These are phyloP conservation scores for Blennius ocellaris DNA, from an alignment of 2,113 vertebrate species.

Conservation along the genomic window DNA sequence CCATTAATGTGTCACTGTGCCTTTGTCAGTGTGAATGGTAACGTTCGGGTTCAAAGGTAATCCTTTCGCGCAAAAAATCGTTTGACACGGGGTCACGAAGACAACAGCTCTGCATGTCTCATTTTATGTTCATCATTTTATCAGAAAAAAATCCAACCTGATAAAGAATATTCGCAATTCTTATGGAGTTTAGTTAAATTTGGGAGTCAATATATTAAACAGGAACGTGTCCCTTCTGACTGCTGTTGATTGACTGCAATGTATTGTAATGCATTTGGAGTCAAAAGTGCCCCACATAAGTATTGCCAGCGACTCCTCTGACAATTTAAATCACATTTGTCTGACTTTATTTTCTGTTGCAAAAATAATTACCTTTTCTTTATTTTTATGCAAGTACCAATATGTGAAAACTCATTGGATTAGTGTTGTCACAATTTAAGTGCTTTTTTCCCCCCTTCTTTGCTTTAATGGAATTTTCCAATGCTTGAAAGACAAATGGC, in stretches of 20 bases:
- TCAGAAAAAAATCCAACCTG: conserved; percentile 6
- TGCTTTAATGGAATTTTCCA: no score
- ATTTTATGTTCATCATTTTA: background rate
- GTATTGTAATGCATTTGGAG: background rate
- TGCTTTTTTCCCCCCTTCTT: no score
- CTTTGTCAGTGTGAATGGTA: conserved; percentile 23
- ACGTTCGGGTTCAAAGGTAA: conserved; percentile 24
- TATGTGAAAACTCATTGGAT: no score
- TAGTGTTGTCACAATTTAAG: no score
- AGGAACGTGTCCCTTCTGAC: background rate
- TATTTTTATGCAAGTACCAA: no score
- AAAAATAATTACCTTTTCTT: no score
- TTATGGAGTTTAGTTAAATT: background rate
- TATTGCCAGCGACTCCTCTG: background rate
- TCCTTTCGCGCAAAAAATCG: background rate
- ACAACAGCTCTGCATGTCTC: background rate
- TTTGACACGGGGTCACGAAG: background rate
- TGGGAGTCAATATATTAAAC: background rate
- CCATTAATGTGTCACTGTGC: background rate
- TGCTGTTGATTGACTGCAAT: background rate
- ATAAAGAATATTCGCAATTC: conserved; percentile 14
- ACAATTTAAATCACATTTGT: background rate
- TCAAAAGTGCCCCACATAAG: no score
- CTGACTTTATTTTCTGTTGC: no score
- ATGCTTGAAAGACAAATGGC: no score